phyloP scores from a whole-genome alignment of 2,797 vertebrate species.

The Adelosebastes latens region DNA sequence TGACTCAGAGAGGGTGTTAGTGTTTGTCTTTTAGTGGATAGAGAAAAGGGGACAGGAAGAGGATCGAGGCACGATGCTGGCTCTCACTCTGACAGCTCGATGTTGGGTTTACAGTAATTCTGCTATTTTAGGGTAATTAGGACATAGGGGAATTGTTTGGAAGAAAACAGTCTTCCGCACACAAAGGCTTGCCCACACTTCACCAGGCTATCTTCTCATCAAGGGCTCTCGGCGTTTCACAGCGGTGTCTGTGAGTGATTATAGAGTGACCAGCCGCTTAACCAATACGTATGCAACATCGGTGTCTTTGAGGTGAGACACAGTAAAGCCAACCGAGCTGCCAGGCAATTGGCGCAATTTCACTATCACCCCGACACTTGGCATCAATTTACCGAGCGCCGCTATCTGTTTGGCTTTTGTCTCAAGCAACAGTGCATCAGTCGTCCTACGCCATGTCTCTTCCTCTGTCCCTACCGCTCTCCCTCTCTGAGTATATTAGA shows the following conservation, averaged over 20 bases:
- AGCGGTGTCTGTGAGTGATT: background rate
- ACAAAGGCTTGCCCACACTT: slow-evolving; percentile 6
- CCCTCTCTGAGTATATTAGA: slow-evolving; percentile 41
- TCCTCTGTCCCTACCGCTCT: slow-evolving; percentile 9
- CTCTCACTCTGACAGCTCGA: background rate
- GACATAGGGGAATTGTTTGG: slow-evolving; percentile 32
- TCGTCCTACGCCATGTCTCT: slow-evolving; percentile 5
- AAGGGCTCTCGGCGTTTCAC: background rate
- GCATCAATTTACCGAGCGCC: slow-evolving; percentile 36
- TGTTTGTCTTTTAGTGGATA: slow-evolving; percentile 15
- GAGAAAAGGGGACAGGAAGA: slow-evolving; percentile 11
- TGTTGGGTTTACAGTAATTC: slow-evolving; percentile 26
- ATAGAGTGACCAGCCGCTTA: slow-evolving; percentile 5
- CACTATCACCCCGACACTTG: slow-evolving; percentile 40
- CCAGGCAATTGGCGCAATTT: slow-evolving; percentile 36
- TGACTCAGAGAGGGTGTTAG: background rate
- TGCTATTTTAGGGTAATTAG: slow-evolving; percentile 49
- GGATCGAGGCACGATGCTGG: slow-evolving; percentile 2
- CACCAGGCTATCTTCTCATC: slow-evolving; percentile 1
- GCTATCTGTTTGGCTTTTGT: slow-evolving; percentile 36
- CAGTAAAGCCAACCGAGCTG: background rate
- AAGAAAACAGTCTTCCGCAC: background rate
- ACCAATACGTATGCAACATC: slow-evolving; percentile 2
- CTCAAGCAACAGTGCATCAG: slow-evolving; percentile 24
- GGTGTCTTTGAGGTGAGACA: slow-evolving; percentile 21